A percentile compares a stretch with the other conserved stretches of the same genome.
These are phyloP conservation scores for Tupiocoris notatus DNA, from an alignment of 2,888 invertebrate species.

Conservation along the genomic window DNA sequence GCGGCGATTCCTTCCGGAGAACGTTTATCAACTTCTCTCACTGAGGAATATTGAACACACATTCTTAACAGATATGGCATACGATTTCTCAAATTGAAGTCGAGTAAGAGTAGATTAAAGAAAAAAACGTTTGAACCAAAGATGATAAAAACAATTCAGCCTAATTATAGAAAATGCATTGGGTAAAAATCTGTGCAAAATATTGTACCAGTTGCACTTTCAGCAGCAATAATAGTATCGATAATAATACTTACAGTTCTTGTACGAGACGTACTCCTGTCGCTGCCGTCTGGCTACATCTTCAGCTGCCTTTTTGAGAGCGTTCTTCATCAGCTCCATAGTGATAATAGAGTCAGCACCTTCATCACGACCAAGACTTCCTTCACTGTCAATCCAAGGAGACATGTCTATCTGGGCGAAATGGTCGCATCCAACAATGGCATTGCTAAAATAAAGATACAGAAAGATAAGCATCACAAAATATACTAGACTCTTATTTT, in stretches of 20 bases:
- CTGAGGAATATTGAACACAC: conserved; percentile 56
- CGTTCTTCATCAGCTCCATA: conserved; percentile 69
- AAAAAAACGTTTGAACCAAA: too few species aligned
- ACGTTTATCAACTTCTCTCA: conserved; percentile 79
- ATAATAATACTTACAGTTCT: conserved; percentile 60
- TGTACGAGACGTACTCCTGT: conserved; percentile 79
- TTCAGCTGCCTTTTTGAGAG: conserved; percentile 75
- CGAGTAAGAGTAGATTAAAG: too few species aligned
- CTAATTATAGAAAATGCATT: too few species aligned
- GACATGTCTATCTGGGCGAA: conserved; percentile 66
- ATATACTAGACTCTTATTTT: too few species aligned
- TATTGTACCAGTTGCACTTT: too few species aligned
- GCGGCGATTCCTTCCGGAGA: conserved; percentile 84
- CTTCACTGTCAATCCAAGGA: conserved; percentile 63
- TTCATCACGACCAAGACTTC: conserved; percentile 46
- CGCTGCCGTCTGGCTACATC: conserved; percentile 72
- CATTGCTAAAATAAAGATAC: conserved; percentile 62
- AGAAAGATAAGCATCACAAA: too few species aligned
- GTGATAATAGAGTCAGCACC: conserved; percentile 63
- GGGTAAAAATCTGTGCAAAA: neutral
- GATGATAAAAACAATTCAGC: too few species aligned
- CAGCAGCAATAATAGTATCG: too few species aligned
- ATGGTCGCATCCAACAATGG: conserved; percentile 71
- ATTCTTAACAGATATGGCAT: neutral
- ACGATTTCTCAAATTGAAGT: too few species aligned